These are phyloP conservation scores for Drosophila paracracens DNA, from an alignment of 2,888 invertebrate species.

Conservation along the genomic window DNA sequence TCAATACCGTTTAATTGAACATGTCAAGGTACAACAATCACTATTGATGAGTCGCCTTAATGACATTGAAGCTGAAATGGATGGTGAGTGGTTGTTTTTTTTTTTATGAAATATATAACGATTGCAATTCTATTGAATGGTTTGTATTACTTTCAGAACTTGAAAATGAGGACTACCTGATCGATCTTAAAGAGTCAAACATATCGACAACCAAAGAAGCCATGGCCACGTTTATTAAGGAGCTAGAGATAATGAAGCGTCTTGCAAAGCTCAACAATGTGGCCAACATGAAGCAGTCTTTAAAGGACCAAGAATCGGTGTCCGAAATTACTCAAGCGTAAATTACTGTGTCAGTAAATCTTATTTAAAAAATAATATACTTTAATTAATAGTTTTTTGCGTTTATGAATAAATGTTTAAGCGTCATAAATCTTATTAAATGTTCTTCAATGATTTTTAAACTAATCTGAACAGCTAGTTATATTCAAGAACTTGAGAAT, in stretches of 20 bases:
- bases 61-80: constrained; percentile 91
- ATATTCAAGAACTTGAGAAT: background rate
- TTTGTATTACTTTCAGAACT: constrained; percentile 56
- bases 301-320: constrained; percentile 46
- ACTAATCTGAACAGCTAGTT: background rate
- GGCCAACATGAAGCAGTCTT: constrained; percentile 70
- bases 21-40: constrained; percentile 91
- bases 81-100: constrained; percentile 84
- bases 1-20: constrained; percentile 90
- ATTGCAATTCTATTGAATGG: background rate
- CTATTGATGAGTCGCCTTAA: constrained; percentile 90
- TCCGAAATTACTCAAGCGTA: constrained; percentile 25
- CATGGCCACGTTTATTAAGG: constrained; percentile 90
- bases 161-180: constrained; percentile 83
- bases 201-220: constrained; percentile 89
- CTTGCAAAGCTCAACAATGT: constrained; percentile 87
- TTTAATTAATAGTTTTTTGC: background rate
- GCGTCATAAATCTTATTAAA: background rate
- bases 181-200: constrained; percentile 86
- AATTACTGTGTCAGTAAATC: background rate
- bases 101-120: background rate
- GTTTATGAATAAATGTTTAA: constrained; percentile 12
- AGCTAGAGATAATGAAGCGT: constrained; percentile 89
- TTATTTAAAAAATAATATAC: background rate
- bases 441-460: background rate